Evolutionary conservation across 2,888 invertebrate species (phyloP), one percentile per base, ranked within the genome.

Genomic region (Eulithis prunata): DNA sequence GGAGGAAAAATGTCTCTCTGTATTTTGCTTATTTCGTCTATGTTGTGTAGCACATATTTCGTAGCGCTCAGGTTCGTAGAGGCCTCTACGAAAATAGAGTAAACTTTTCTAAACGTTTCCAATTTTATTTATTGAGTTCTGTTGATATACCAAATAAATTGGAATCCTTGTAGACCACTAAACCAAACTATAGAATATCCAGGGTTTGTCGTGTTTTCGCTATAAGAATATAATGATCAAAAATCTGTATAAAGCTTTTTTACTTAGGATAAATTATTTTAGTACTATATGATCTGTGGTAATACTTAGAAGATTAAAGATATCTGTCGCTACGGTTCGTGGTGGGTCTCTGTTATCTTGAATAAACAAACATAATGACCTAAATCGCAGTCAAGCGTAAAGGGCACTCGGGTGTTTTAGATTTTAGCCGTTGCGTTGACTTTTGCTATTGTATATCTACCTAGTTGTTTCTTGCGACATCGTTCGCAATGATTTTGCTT

Each of bases 11-110:
- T n/a, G 10, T 8, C 10, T 11, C 11, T 49, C 10, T 49, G 21
- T 21, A 21, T 49, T 49, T 41, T 21, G 49, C 10, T 54, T 41
- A 54, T 43, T 55, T 55, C 21, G 14, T 14, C 41, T 5, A 12
- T 12, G 38, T 14, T 46, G 60, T 45, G 60, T 53, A 61, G 54
- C 61, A 47, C 41, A n/a, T 38, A 47, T 46, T 8, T 55, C 47
- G 47, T 61, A 60, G 53, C 54, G 21, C 38, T 38, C 38, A 61
- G 14, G 6, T 21, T 43, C 51, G 51, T 58, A 43, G 58, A 47
- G 36, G 54, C 4, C 54, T 54, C 47, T 55, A 61, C 61, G 61
- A 47, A 12, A 45, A 41, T 41, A 14, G 28, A 53, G 38, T 14
- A 14, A 54, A 53, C 12, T 7, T 28, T 13, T 54, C 43, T 21